Conservation (phyloP, 2,888 invertebrate species). For the Pammene aurita region DNA sequence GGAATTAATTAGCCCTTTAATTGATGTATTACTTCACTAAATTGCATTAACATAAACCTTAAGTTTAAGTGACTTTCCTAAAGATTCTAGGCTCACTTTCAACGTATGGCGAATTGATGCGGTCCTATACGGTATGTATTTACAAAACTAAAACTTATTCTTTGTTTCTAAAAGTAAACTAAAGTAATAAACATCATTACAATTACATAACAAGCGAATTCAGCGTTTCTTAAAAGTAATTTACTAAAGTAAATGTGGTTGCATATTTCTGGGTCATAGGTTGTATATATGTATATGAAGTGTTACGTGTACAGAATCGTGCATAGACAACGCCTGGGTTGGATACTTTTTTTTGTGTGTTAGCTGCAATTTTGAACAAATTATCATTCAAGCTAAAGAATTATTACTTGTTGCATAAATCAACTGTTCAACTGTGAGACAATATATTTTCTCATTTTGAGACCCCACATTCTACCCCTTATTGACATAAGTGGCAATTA, state of each 20-base stretch:
- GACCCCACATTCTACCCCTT: not conserved
- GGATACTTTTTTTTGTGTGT: not conserved
- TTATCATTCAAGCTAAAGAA: not conserved
- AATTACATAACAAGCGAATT: not conserved
- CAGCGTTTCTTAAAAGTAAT: not conserved
- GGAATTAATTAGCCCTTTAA: not conserved
- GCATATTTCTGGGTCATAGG: conserved; percentile 11
- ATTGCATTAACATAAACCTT: not conserved
- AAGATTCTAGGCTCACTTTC: not conserved
- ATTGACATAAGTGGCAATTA: not conserved
- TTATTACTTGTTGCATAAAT: not conserved
- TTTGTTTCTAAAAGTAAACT: conserved; percentile 1
- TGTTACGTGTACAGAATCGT: conserved; percentile 10
- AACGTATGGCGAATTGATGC: not conserved
- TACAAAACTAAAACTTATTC: not conserved
- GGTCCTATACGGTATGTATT: conserved; percentile 1
- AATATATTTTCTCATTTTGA: not conserved
- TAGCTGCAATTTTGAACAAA: not conserved
- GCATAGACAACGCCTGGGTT: conserved; percentile 5
- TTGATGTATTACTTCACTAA: not conserved
- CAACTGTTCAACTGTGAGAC: not conserved
- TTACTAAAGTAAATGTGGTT: not conserved
- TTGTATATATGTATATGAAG: conserved; percentile 30
- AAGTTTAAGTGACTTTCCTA: conserved; percentile 1
- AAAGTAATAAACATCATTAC: not conserved